phyloP scores from a whole-genome alignment of 2,888 invertebrate genomes.

The Euspilapteryx auroguttella region DNA sequence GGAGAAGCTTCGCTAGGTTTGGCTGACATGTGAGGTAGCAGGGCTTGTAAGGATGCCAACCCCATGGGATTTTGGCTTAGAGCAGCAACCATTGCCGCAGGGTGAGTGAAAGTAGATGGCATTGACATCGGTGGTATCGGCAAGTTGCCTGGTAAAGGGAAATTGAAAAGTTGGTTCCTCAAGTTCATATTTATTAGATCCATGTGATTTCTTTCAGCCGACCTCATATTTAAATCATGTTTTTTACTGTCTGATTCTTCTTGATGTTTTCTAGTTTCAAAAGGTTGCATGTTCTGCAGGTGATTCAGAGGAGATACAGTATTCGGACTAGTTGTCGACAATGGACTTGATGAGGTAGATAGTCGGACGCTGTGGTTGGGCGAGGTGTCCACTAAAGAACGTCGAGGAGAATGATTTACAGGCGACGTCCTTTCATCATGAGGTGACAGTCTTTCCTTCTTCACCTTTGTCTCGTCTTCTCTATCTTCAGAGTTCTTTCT shows the following conservation, averaged over 20 bases:
- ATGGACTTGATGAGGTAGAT: conserved; percentile 51
- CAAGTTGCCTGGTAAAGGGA: conserved; percentile 59
- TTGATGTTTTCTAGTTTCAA: conserved; percentile 79
- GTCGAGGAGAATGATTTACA: conserved; percentile 19
- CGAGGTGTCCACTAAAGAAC: conserved; percentile 38
- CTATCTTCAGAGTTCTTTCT: conserved; percentile 15
- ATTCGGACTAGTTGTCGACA: conserved; percentile 60
- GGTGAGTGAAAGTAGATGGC: conserved; percentile 59
- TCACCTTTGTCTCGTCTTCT: conserved; percentile 15
- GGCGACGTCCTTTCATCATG: conserved; percentile 28
- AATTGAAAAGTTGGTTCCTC: conserved; percentile 66
- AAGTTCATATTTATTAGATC: conserved; percentile 65
- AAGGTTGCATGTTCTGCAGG: conserved; percentile 94
- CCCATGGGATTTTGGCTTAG: conserved; percentile 63
- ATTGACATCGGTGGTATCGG: conserved; percentile 61
- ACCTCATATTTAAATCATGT: conserved; percentile 35
- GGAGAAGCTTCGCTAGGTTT: conserved; percentile 37
- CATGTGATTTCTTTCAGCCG: conserved; percentile 45
- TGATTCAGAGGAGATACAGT: conserved; percentile 81
- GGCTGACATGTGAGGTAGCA: conserved; percentile 63
- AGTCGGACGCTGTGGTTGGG: conserved; percentile 35
- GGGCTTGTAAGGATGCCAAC: conserved; percentile 65
- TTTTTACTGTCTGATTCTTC: conserved; percentile 45
- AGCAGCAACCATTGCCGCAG: conserved; percentile 68
- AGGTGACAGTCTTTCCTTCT: conserved; percentile 34